Percentiles rank a stretch among this genome's conserved stretches.
Conservation (phyloP, 2,888 invertebrate species). For the Liodrosophila aerea region DNA sequence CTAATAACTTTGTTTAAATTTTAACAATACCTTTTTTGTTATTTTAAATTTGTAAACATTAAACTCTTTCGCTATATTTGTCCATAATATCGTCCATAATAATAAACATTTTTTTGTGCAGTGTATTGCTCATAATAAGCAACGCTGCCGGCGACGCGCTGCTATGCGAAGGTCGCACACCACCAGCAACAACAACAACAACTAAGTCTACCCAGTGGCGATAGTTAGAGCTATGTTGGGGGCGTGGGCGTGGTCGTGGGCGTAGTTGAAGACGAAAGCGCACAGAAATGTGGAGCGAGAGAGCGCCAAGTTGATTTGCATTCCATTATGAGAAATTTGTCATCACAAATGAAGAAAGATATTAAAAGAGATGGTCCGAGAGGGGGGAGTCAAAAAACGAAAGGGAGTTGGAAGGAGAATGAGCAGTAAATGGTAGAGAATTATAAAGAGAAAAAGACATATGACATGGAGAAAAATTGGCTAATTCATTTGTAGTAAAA, state of each 20-base stretch:
- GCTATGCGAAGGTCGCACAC: conserved; percentile 71
- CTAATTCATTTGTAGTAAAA: too few relatives aligned
- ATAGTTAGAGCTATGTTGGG: conserved; percentile 12
- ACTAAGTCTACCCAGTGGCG: conserved; percentile 41
- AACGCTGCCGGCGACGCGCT: conserved; percentile 63
- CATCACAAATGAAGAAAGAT: conserved; percentile 9
- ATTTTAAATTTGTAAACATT: too few relatives aligned
- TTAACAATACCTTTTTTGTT: too few relatives aligned
- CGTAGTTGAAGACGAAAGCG: conserved; percentile 41
- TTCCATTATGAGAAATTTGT: conserved; percentile 42
- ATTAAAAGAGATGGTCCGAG: conserved; percentile 3
- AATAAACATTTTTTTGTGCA: conserved; percentile 24
- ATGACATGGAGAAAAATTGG: not conserved
- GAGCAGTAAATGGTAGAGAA: too few relatives aligned
- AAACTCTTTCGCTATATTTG: too few relatives aligned
- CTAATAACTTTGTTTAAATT: too few relatives aligned
- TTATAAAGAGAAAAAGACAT: conserved; percentile 10
- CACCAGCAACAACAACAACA: conserved; percentile 14
- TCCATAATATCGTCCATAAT: too few relatives aligned
- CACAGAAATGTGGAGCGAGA: conserved; percentile 18
- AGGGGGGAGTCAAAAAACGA: not conserved
- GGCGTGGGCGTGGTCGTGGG: conserved; percentile 27
- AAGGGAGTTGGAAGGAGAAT: conserved; percentile 1
- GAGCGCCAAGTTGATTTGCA: conserved; percentile 33
- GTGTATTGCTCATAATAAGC: conserved; percentile 59